These are phyloP conservation scores for Microcebus jonahi DNA, from an alignment of 2,113 vertebrate species.

Conservation along the genomic window DNA sequence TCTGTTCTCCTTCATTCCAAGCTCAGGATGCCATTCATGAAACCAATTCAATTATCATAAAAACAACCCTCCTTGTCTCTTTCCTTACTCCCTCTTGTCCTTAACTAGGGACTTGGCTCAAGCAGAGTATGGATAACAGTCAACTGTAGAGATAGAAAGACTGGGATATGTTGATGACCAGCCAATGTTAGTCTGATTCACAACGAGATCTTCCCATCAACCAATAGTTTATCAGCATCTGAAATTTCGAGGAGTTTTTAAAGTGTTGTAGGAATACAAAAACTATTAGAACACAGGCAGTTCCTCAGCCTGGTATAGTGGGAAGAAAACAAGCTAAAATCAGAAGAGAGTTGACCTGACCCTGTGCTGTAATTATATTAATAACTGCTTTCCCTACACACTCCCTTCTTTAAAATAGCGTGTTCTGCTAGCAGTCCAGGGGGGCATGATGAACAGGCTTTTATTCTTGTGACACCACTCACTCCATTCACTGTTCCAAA, in stretches of 20 bases:
- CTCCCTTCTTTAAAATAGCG: neutral
- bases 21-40: neutral
- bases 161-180: neutral
- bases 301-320: neutral
- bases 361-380: neutral
- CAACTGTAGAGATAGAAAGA: neutral
- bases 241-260: neutral
- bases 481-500: neutral
- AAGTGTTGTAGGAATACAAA: neutral
- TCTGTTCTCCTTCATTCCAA: neutral
- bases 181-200: neutral
- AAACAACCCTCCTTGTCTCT: neutral
- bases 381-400: rapidly evolving
- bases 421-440: neutral
- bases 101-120: neutral
- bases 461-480: neutral
- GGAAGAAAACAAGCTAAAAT: neutral
- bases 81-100: neutral
- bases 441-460: neutral
- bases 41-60: neutral
- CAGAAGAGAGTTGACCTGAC: neutral
- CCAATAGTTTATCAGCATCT: neutral
- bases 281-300: neutral
- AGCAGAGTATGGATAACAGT: neutral
- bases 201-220: neutral